Evolutionary conservation across 2,113 vertebrate genomes (phyloP).

Genomic region (Dolichotis patagonum): DNA sequence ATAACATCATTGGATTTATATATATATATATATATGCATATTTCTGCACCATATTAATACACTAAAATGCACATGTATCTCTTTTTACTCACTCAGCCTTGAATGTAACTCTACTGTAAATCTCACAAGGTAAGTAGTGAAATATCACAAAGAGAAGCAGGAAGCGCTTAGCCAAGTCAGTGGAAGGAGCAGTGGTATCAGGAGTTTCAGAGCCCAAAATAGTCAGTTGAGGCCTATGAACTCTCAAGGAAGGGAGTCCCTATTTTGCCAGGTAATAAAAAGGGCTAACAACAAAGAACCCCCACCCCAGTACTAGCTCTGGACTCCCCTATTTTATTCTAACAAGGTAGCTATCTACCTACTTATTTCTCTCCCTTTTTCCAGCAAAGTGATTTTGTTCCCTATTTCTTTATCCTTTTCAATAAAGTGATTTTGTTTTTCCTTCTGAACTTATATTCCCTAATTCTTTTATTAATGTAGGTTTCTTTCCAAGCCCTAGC

Average conservation of each 20-base stretch:
- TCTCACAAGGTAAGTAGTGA: background rate
- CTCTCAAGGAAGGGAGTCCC: background rate
- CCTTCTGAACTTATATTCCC: background rate
- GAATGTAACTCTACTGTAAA: background rate
- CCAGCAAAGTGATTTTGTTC: background rate
- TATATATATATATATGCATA: no score
- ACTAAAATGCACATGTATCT: background rate
- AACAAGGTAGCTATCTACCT: background rate
- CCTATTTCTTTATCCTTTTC: background rate
- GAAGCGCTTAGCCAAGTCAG: background rate
- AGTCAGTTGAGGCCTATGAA: background rate
- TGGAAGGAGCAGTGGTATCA: background rate
- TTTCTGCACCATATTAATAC: background rate
- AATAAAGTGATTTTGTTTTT: background rate
- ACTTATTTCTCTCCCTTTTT: background rate
- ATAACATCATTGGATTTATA: background rate
- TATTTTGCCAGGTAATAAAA: background rate
- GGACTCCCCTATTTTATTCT: background rate
- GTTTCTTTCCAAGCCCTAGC: background rate
- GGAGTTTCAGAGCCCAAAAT: background rate
- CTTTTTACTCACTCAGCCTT: background rate
- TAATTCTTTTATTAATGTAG: background rate
- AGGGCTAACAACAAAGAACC: background rate
- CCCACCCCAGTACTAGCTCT: no score
- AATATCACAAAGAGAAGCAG: background rate